Conservation (phyloP, 2,113 vertebrate genomes). For the Dinomys branickii region DNA sequence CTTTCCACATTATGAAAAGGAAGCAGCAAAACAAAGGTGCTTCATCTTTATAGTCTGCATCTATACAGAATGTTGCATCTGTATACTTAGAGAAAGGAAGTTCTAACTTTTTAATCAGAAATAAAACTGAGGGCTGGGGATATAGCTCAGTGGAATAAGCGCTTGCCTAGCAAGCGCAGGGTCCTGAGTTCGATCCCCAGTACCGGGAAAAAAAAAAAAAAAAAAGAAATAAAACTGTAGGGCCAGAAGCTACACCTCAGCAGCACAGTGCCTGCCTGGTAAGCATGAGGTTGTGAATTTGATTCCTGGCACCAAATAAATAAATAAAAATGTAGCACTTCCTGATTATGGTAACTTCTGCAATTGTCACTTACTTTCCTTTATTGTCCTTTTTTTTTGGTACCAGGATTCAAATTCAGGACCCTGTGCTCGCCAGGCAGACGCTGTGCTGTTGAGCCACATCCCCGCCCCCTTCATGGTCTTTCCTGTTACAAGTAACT, state of each 20-base stretch:
- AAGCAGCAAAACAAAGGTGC: neutral
- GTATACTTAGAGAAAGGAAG: constrained; percentile 6
- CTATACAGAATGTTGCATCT: neutral
- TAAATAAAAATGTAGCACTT: constrained; percentile 12
- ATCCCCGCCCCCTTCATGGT: neutral
- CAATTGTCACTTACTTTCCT: neutral
- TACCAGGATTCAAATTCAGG: too few relatives aligned
- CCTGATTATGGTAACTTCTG: neutral
- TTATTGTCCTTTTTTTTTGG: neutral
- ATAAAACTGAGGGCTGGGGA: neutral
- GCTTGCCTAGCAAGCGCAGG: too few relatives aligned
- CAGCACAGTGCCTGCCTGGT: too few relatives aligned
- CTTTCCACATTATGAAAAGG: constrained; percentile 13
- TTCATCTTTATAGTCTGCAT: neutral
- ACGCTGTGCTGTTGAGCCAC: too few relatives aligned
- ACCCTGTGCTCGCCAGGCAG: too few relatives aligned
- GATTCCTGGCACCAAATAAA: too few relatives aligned
- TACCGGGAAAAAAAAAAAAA: too few relatives aligned
- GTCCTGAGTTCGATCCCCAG: too few relatives aligned
- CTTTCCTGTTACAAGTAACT: constrained; percentile 18
- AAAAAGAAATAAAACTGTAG: constrained; percentile 40
- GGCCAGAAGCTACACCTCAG: too few relatives aligned
- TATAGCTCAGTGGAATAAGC: too few relatives aligned
- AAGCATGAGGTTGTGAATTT: too few relatives aligned
- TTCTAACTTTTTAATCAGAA: constrained; percentile 30